These are phyloP conservation scores for Phycodurus eques DNA, from an alignment of 2,113 vertebrate genomes.

Conservation along the genomic window DNA sequence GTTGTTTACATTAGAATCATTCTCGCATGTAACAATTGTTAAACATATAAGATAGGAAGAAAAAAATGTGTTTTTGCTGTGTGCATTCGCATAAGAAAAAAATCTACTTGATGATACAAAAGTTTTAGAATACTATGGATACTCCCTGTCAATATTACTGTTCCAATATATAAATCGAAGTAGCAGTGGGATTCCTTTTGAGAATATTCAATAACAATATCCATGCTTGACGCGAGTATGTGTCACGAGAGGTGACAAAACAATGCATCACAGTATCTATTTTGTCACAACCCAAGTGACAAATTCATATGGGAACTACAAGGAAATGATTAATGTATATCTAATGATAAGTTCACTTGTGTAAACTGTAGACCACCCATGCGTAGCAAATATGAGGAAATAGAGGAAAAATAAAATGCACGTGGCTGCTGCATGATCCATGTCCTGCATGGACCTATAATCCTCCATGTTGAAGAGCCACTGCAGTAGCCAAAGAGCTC, in stretches of 20 bases:
- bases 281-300: conserved; percentile 25
- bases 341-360: conserved; percentile 14
- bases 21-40: too few relatives aligned
- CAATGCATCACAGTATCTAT: conserved; percentile 14
- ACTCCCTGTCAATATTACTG: background rate
- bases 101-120: too few relatives aligned
- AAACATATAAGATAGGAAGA: too few relatives aligned
- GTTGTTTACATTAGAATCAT: too few relatives aligned
- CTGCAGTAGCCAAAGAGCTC: conserved; percentile 40
- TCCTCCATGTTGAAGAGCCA: conserved; percentile 35
- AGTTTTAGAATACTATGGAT: background rate
- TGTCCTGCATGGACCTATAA: conserved; percentile 29
- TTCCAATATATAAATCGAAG: background rate
- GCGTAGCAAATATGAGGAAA: conserved; percentile 25
- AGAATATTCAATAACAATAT: conserved; percentile 1
- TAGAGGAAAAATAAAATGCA: conserved; percentile 31
- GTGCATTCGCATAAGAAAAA: too few relatives aligned
- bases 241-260: conserved; percentile 22
- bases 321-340: background rate
- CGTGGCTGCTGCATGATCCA: conserved; percentile 35
- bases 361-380: conserved; percentile 16
- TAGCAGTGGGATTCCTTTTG: background rate
- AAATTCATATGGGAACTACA: background rate
- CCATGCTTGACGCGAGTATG: conserved; percentile 12
- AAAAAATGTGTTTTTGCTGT: too few relatives aligned